These are phyloP conservation scores for Napeogenes inachia DNA, from an alignment of 2,888 invertebrate genomes.

Conservation along the genomic window DNA sequence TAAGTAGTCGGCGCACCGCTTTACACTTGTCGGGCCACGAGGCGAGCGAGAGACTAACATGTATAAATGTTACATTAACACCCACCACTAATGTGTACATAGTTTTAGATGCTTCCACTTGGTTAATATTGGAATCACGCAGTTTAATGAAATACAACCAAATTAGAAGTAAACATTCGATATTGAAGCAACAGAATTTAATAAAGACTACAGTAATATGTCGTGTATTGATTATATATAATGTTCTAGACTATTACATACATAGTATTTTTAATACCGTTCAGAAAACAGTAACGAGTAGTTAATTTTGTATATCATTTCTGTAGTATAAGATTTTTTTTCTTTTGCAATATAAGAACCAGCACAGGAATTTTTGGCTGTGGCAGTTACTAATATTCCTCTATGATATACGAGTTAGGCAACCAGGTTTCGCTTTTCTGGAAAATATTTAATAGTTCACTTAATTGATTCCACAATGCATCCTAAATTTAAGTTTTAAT, in stretches of 20 bases:
- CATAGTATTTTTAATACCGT: not conserved
- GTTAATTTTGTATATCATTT: not conserved
- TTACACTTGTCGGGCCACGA: constrained; percentile 12
- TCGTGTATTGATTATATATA: no score
- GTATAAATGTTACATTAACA: not conserved
- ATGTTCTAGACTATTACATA: not conserved
- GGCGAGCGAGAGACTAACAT: not conserved
- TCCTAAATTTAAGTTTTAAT: no score
- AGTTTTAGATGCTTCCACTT: not conserved
- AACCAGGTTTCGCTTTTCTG: not conserved
- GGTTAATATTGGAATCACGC: no score
- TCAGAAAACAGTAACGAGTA: not conserved
- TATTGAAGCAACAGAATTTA: no score
- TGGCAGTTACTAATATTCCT: not conserved
- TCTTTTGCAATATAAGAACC: not conserved
- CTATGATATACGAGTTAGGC: no score
- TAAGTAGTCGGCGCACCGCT: constrained; percentile 19
- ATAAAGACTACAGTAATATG: no score
- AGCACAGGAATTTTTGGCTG: constrained; percentile 4
- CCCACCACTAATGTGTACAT: not conserved
- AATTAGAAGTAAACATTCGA: no score
- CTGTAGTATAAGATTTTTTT: no score
- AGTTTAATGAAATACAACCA: no score
- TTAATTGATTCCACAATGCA: no score
- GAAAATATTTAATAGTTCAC: not conserved